Evolutionary conservation across 1,140 invertebrate species (phyloP).

Genomic region (Temnothorax nylanderi): DNA sequence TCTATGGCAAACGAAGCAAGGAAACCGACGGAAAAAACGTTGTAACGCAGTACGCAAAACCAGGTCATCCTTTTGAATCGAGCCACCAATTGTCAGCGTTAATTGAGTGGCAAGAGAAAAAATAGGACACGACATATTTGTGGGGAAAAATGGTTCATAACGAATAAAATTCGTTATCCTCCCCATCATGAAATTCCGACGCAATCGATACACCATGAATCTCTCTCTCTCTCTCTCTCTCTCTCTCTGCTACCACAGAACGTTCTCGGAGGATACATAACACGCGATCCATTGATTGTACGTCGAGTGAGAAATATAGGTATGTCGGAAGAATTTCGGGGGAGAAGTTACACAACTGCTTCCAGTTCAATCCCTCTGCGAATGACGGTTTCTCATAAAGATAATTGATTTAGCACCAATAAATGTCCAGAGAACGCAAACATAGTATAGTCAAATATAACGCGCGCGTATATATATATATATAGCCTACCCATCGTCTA

Average conservation of each 20-base stretch:
- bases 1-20: not conserved
- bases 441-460: not conserved
- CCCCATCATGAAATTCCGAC: not conserved
- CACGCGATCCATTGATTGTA: not conserved
- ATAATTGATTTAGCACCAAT: slow-evolving; percentile 11
- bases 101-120: slow-evolving; percentile 52
- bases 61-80: slow-evolving; percentile 63
- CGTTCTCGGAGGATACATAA: not conserved
- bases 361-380: not conserved
- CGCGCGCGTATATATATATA: no score
- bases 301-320: not conserved
- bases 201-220: slow-evolving; percentile 24
- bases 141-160: slow-evolving; percentile 23
- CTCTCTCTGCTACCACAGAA: not conserved
- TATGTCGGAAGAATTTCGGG: slow-evolving; percentile 1
- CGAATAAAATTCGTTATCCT: slow-evolving; percentile 44
- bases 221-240: not conserved
- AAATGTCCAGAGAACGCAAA: not conserved
- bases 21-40: slow-evolving; percentile 18
- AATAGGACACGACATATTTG: slow-evolving; percentile 35
- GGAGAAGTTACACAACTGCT: not conserved
- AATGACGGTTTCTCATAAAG: not conserved
- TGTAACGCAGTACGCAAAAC: slow-evolving; percentile 53
- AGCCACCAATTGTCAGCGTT: slow-evolving; percentile 57
- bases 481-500: not conserved